Evolutionary conservation across 35 echinoderm and acorn worm species (phyloP), one percentile per base, ranked within the genome.

Genomic region (Lytechinus variegatus): DNA sequence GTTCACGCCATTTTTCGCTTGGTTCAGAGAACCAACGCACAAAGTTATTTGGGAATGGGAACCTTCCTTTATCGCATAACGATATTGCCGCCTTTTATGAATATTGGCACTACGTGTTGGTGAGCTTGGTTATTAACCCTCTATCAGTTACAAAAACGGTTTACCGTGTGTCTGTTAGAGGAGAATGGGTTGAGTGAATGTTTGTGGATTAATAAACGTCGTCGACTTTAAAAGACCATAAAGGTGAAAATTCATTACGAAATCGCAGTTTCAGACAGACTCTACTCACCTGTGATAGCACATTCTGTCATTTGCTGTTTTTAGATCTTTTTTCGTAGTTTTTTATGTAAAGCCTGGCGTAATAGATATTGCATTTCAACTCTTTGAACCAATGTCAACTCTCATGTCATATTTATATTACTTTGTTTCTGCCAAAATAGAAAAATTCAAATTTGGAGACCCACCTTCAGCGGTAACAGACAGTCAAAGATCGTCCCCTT

Each of bases 1-100:
- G 66, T 7, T 16, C 21, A 79, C 66, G 14, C 19, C 66, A 79
- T 16, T n/a, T n/a, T 44, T 44, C 33, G 33, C 2, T 16, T 79
- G 66, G 16, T 24, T 24, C 5, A 44, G n/a, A 79, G 7, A 24
- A 79, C 6, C 66, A 79, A 79, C 5, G 66, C 19, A 7, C 66
- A 24, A 16, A 24, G n/a, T 5, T 79, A 79, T 79, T 79, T 79
- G 19, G 66, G 19, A 79, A 79, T 79, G 66, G 19, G 66, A 79
- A 79, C 66, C 19, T 19, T 7, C n/a, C 66, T 19, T 79, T 19
- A 79, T 79, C 66, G 16, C 66, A 24, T 79, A 79, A 79, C 6
- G 66, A 79, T 79, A 79, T 79, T 79, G 66, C n/a, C 66, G 66
- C 66, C 66, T 79, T 79, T 79, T 79, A 79, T 79, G 66, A 79